Base-by-base conservation (phyloP, 2,113 vertebrate genomes). In the Macaca nemestrina region DNA sequence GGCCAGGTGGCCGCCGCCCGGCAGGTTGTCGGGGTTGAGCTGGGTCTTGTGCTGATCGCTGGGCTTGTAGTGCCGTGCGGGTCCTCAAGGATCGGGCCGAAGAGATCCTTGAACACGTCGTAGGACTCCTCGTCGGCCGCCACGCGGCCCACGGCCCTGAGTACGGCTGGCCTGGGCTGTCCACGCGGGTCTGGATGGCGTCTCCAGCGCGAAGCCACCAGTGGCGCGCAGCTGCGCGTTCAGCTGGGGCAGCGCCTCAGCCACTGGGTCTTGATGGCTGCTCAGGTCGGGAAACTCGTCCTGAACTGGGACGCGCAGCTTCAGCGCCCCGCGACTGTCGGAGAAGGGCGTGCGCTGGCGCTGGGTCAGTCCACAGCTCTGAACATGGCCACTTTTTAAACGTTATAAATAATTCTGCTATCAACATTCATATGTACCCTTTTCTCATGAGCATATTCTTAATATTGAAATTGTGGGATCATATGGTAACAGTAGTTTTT, bases 1-100 rank as follows among this genome's bases (percentile, higher is more conserved):
- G 97, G 99, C 99, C 94, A 99, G 99, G 94, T 99, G 99, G 72
- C 99, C 99, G 2, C 99, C 99, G n/a, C 99, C 99, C 99, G 99
- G 98, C 96, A 99, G 98, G 98, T 99, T 99, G 89, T 85, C 98
- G 3, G 99, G 30, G 81, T 99, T 99, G 83, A 99, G 98, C 98
- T 99, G 99, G 0, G 99, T 99, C 99, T 99, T 99, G 99, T 99
- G 99, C 98, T 99, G 98, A 97, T 99, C 99, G 30, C 98, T 94
- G 84, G 99, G 99, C 98, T 99, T 99, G 99, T 99, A 99, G 87
- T 99, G 86, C 99, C 99, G 1, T 99, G 99, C 68, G 99, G 96
- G 98, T 99, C 99, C 98, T 99, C 76, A 52, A 99, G 99, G 95
- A 99, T 98, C 16, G 99, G 99, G 98, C 99, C 99, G 98, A 99